phyloP scores from a whole-genome alignment of 2,113 vertebrate genomes.

The Elgaria multicarinata region DNA sequence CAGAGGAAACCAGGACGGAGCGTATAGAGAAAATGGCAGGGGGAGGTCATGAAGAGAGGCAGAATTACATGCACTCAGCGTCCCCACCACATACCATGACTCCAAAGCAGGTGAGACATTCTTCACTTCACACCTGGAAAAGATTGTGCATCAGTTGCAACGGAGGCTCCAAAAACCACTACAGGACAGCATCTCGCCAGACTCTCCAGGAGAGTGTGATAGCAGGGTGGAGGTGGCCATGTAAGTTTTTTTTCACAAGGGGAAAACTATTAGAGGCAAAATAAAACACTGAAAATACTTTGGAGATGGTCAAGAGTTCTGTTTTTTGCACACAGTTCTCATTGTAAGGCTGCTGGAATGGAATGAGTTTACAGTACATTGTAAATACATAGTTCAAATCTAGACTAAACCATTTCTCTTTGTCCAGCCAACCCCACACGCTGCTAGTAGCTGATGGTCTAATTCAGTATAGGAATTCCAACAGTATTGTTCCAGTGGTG shows the following conservation, averaged over 20 bases:
- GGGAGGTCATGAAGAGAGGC: background rate
- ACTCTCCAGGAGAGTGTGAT: background rate
- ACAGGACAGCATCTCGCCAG: background rate
- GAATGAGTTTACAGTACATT: constrained; percentile 55
- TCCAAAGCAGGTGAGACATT: background rate
- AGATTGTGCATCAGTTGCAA: background rate
- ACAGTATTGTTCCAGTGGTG: constrained; percentile 47
- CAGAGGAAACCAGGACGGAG: background rate
- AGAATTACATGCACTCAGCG: background rate
- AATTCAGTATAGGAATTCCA: constrained; percentile 56
- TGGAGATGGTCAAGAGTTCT: background rate
- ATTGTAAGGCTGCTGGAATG: constrained; percentile 47
- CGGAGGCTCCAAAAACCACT: background rate
- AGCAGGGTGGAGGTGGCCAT: too few relatives aligned
- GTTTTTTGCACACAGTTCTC: constrained; percentile 41
- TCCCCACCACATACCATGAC: background rate
- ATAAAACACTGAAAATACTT: constrained; percentile 30
- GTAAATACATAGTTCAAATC: constrained; percentile 73
- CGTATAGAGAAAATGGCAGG: background rate
- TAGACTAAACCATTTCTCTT: constrained; percentile 68
- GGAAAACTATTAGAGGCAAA: background rate
- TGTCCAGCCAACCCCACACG: constrained; percentile 67
- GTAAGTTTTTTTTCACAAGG: background rate
- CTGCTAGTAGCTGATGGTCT: constrained; percentile 57
- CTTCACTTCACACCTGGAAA: background rate